phyloP scores from a whole-genome alignment of 2,113 vertebrate species.

The Alligator mississippiensis region DNA sequence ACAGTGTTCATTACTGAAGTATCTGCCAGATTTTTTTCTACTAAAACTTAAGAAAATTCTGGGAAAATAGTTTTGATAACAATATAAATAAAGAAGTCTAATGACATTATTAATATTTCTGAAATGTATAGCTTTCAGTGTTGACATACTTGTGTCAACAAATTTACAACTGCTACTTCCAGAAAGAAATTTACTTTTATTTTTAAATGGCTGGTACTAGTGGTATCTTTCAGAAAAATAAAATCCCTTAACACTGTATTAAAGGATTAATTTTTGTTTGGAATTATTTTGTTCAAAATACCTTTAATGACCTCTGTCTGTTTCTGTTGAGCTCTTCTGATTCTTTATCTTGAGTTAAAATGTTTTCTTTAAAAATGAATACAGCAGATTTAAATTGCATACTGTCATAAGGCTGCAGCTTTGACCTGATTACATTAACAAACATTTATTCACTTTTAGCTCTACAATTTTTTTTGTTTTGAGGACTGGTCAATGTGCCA shows the following conservation, averaged over 20 bases:
- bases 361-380: background rate
- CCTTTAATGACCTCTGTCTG: background rate
- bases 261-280: background rate
- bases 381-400: background rate
- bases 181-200: background rate
- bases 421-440: background rate
- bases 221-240: background rate
- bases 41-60: background rate
- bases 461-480: background rate
- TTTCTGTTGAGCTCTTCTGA: background rate
- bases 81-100: background rate
- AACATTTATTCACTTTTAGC: fast-evolving
- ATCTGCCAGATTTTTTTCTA: background rate
- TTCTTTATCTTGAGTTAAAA: slow-evolving; percentile 6
- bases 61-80: background rate
- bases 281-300: background rate
- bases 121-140: background rate
- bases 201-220: background rate
- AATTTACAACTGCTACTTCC: background rate
- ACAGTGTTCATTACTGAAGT: background rate
- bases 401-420: background rate
- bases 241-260: background rate
- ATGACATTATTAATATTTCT: background rate
- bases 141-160: background rate
- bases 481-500: background rate